These are phyloP conservation scores for Opisthocomus hoazin DNA, from an alignment of 2,113 vertebrate species.

Conservation along the genomic window DNA sequence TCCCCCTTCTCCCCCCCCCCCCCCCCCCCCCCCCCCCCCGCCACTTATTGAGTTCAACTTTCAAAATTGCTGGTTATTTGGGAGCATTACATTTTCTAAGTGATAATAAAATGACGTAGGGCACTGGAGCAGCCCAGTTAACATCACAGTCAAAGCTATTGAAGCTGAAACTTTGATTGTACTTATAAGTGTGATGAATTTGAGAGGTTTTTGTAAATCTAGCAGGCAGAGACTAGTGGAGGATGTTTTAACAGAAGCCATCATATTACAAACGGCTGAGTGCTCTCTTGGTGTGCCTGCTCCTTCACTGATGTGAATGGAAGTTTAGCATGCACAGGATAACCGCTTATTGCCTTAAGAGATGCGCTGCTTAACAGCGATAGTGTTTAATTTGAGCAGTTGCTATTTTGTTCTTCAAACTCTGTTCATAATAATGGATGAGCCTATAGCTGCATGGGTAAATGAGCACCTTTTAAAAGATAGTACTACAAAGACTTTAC, in stretches of 20 bases:
- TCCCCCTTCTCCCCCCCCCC: no score
- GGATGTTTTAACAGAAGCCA: neutral
- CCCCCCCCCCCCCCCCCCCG: accelerated
- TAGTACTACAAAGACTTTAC: neutral
- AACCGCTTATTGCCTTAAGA: neutral
- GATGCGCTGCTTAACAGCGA: neutral
- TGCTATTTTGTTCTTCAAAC: neutral
- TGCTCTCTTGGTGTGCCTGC: neutral
- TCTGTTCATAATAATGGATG: neutral
- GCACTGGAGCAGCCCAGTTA: neutral
- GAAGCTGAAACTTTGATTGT: neutral
- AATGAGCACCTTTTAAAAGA: neutral
- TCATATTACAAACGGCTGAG: neutral
- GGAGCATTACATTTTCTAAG: neutral
- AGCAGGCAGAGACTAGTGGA: neutral
- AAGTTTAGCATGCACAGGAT: neutral
- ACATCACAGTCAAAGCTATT: neutral
- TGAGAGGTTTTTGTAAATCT: neutral
- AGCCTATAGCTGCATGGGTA: neutral
- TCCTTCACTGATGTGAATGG: neutral
- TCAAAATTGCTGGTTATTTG: constrained; percentile 32
- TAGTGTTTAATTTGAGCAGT: neutral
- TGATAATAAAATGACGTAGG: constrained; percentile 8
- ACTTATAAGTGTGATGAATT: neutral
- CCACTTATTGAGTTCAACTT: neutral